These are phyloP conservation scores for Platycercus adscitus DNA, from an alignment of 2,113 vertebrate genomes.

Conservation along the genomic window DNA sequence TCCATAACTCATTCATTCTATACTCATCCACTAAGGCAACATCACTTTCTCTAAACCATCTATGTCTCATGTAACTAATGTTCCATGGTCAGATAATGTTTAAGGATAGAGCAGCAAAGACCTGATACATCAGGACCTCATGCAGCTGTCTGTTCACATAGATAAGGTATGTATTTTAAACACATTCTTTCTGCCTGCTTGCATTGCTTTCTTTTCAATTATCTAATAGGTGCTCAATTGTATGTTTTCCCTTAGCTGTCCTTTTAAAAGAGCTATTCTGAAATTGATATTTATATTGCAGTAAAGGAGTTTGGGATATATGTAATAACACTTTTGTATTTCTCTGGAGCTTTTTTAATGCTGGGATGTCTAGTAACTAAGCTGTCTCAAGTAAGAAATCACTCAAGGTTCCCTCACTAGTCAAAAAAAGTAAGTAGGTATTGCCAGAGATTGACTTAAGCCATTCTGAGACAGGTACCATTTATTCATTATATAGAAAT, in stretches of 20 bases:
- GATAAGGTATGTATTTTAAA: neutral
- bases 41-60: neutral
- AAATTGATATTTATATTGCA: neutral
- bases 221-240: neutral
- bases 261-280: neutral
- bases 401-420: neutral
- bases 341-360: neutral
- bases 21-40: neutral
- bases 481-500: neutral
- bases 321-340: neutral
- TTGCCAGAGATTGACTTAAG: neutral
- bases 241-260: neutral
- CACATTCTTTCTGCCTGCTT: neutral
- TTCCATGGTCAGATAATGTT: neutral
- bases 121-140: neutral
- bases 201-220: constrained; percentile 7
- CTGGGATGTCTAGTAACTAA: neutral
- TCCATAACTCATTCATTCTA: neutral
- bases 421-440: neutral
- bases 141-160: neutral
- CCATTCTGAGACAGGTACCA: neutral
- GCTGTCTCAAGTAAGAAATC: neutral
- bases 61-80: neutral
- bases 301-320: neutral
- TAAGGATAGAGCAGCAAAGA: neutral